These are phyloP conservation scores for Harmothoe impar DNA, from an alignment of 2,888 invertebrate species.

Conservation along the genomic window DNA sequence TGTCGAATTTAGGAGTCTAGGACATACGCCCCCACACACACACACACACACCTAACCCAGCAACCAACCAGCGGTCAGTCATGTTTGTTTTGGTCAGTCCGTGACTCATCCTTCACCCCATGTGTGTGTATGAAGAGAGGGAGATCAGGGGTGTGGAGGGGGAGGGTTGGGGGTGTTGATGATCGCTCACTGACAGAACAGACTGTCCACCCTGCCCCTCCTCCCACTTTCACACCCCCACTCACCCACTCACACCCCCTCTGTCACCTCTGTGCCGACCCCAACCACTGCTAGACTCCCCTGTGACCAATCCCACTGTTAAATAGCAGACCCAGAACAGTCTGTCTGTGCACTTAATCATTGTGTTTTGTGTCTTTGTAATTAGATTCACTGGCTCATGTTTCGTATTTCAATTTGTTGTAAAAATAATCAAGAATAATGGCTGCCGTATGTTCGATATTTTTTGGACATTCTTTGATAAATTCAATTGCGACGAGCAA, in stretches of 20 bases:
- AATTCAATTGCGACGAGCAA: too few species aligned
- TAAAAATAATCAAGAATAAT: not conserved
- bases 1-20: too few species aligned
- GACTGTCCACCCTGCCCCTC: conserved; percentile 30
- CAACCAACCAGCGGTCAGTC: not conserved
- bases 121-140: too few species aligned
- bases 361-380: not conserved
- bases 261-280: not conserved
- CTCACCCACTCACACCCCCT: conserved; percentile 33
- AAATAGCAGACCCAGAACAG: not conserved
- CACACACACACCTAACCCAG: not conserved
- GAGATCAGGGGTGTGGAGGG: not conserved
- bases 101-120: not conserved
- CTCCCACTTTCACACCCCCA: conserved; percentile 12
- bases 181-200: not conserved
- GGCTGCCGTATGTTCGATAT: not conserved
- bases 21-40: too few species aligned
- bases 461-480: too few species aligned
- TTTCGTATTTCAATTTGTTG: not conserved
- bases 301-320: not conserved
- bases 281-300: not conserved
- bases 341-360: conserved; percentile 4
- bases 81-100: conserved; percentile 37
- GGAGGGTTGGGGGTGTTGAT: not conserved
- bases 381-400: not conserved